Evolutionary conservation across 1,140 invertebrate genomes (phyloP).

Genomic region (Ceratitis capitata): DNA sequence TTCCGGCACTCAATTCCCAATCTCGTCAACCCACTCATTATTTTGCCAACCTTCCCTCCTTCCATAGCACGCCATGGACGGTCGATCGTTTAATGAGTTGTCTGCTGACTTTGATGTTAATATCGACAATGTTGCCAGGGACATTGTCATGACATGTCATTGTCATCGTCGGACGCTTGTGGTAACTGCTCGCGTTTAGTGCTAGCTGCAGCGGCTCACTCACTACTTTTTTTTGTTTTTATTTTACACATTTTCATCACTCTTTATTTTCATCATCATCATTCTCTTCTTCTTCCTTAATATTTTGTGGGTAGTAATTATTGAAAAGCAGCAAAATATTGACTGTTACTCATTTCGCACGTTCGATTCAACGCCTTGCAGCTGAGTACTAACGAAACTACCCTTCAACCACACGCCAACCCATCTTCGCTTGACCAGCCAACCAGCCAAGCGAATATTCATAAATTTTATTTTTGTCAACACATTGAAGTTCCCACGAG

Average conservation of each 20-base stretch:
- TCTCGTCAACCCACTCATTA: not conserved
- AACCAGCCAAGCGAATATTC: not conserved
- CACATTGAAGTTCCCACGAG: not conserved
- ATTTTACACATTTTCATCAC: not conserved
- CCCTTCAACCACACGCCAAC: not conserved
- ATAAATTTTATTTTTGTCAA: constrained; percentile 35
- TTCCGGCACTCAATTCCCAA: not conserved
- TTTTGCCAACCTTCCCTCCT: not conserved
- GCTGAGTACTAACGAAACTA: no score
- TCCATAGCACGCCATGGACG: not conserved
- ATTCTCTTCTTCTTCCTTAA: not conserved
- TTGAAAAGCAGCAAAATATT: not conserved
- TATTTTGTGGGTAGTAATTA: constrained; percentile 23
- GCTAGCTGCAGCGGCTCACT: not conserved
- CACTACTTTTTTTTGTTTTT: not conserved
- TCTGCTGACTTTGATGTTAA: constrained; percentile 15
- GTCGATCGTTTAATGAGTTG: constrained; percentile 10
- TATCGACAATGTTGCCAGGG: not conserved
- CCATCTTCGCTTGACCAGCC: not conserved
- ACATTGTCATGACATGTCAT: not conserved
- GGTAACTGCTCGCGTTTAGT: not conserved
- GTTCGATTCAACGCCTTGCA: not conserved
- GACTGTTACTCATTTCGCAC: not conserved
- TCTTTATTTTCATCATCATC: not conserved
- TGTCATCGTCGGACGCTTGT: not conserved